phyloP scores from a whole-genome alignment of 2,888 invertebrate species.

The Antitype chi region DNA sequence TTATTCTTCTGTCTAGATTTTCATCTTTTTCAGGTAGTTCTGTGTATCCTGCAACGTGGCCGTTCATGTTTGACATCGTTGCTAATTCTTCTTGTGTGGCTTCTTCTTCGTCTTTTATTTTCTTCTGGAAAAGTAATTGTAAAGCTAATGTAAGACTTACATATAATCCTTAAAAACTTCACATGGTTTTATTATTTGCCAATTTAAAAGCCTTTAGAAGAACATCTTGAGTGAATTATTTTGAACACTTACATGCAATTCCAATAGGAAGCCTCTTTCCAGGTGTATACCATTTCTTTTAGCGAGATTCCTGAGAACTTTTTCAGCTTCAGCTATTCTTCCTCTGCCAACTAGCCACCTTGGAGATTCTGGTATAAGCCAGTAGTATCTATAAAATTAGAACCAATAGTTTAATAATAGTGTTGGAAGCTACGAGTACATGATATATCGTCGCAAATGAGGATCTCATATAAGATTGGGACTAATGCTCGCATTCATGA shows the following conservation, averaged over 20 bases:
- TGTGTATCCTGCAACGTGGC: conserved; percentile 70
- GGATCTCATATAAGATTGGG: background rate
- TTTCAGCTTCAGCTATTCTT: conserved; percentile 92
- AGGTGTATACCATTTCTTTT: conserved; percentile 91
- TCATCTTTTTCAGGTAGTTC: conserved; percentile 73
- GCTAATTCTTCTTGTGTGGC: conserved; percentile 73
- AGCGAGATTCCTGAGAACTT: conserved; percentile 91
- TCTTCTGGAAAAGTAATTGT: conserved; percentile 76
- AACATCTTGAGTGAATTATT: background rate
- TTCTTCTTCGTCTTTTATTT: conserved; percentile 80
- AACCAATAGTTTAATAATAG: background rate
- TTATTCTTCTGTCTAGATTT: conserved; percentile 81
- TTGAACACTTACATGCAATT: conserved; percentile 88
- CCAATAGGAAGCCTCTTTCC: conserved; percentile 90
- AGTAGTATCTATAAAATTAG: conserved; percentile 87
- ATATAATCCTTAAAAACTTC: background rate
- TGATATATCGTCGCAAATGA: background rate
- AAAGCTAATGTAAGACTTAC: background rate
- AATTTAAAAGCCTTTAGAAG: background rate
- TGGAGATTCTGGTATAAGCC: conserved; percentile 93
- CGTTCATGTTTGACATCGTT: conserved; percentile 77
- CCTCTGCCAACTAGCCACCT: conserved; percentile 93
- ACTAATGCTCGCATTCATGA: background rate
- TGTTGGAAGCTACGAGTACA: background rate
- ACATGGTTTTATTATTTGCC: background rate